Percentiles rank a stretch among this genome's conserved stretches.
These are phyloP conservation scores for Agelastica alni DNA, from an alignment of 2,888 invertebrate species.

Conservation along the genomic window DNA sequence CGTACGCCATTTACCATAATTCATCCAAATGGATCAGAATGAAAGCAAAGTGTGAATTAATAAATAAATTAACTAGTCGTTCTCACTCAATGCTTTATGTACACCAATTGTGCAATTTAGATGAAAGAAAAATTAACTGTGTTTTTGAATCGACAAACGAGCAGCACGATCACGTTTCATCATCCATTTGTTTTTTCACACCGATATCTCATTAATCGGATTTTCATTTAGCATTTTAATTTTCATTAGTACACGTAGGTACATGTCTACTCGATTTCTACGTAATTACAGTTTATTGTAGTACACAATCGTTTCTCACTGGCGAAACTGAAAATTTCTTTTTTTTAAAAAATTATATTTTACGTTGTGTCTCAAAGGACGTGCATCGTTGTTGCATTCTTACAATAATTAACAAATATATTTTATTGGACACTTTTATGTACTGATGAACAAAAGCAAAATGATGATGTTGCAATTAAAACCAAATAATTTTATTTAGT, in stretches of 20 bases:
- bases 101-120: constrained; percentile 42
- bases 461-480: too few relatives aligned
- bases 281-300: constrained; percentile 1
- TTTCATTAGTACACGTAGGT: neutral
- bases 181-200: constrained; percentile 15
- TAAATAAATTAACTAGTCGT: constrained; percentile 16
- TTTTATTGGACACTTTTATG: too few relatives aligned
- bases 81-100: constrained; percentile 39
- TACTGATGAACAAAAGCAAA: too few relatives aligned
- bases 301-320: neutral
- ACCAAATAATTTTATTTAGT: too few relatives aligned
- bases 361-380: neutral
- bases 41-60: constrained; percentile 38
- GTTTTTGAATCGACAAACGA: constrained; percentile 24
- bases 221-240: neutral
- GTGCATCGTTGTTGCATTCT: too few relatives aligned
- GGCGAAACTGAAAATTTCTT: constrained; percentile 1
- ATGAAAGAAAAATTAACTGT: constrained; percentile 36
- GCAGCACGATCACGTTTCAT: too few relatives aligned
- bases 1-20: neutral
- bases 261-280: constrained; percentile 1
- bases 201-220: constrained; percentile 7
- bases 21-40: constrained; percentile 25
- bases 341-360: neutral
- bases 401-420: too few relatives aligned